phyloP scores from a whole-genome alignment of 30 jellyfish, hydroid and myxozoan genomes.

The Sanderia malayensis region DNA sequence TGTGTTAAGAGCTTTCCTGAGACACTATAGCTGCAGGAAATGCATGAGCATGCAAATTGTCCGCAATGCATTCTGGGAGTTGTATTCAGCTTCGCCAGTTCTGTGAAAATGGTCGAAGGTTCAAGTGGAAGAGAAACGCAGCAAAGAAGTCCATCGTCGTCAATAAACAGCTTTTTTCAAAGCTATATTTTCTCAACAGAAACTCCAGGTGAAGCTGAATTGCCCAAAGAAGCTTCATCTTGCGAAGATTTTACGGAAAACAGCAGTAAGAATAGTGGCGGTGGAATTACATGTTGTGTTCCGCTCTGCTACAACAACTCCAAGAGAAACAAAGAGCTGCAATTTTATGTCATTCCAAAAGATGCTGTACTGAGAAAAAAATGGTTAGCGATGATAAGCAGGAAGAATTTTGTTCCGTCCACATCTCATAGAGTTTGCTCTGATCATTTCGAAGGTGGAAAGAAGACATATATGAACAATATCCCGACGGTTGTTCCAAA shows the following conservation, averaged over 20 bases:
- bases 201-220: conserved; percentile 3
- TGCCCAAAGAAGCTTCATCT: conserved; percentile 3
- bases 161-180: too few relatives aligned
- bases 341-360: conserved; percentile 7
- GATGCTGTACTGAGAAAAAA: too few relatives aligned
- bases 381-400: conserved; percentile 7
- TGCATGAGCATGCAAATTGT: too few relatives aligned
- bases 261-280: not conserved
- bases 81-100: too few relatives aligned
- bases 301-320: conserved; percentile 8
- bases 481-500: conserved; percentile 29
- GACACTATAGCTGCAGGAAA: too few relatives aligned
- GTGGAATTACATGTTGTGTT: conserved; percentile 15
- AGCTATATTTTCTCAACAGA: not conserved
- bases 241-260: not conserved
- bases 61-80: too few relatives aligned
- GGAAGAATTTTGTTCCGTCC: conserved; percentile 9
- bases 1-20: too few relatives aligned
- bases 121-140: too few relatives aligned
- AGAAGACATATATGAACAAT: too few relatives aligned
- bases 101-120: too few relatives aligned
- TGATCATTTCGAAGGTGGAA: too few relatives aligned
- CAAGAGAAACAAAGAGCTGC: not conserved
- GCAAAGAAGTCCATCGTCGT: too few relatives aligned
- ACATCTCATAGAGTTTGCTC: conserved; percentile 13